Evolutionary conservation across 2,888 invertebrate genomes (phyloP).

Genomic region (Glyphotaelius pellucidus): DNA sequence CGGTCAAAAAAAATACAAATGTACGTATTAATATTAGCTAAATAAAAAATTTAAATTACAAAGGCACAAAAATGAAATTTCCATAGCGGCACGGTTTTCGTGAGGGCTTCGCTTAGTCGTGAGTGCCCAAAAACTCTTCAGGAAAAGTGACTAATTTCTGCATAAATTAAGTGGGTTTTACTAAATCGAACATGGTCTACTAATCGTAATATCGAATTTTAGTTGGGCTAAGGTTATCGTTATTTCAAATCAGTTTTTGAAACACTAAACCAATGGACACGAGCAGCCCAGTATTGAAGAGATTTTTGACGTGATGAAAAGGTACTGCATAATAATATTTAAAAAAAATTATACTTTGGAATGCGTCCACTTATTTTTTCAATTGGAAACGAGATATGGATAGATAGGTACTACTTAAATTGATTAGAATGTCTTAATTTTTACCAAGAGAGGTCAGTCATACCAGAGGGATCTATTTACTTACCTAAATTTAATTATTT

Average conservation of each 20-base stretch:
- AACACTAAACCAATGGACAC: neutral
- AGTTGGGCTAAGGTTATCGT: neutral
- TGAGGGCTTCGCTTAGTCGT: neutral
- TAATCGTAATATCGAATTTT: neutral
- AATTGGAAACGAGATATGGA: too few species aligned
- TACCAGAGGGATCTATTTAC: too few species aligned
- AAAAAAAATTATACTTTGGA: neutral
- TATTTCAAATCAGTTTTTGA: neutral
- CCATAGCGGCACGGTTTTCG: neutral
- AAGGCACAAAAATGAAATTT: neutral
- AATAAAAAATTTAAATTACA: neutral
- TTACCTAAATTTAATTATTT: too few species aligned
- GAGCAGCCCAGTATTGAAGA: neutral
- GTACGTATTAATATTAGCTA: neutral
- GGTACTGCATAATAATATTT: neutral
- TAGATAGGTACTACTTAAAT: neutral
- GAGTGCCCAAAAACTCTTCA: neutral
- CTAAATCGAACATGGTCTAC: neutral
- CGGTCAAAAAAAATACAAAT: neutral
- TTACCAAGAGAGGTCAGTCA: neutral
- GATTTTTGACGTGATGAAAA: too few species aligned
- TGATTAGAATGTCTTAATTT: neutral
- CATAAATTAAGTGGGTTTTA: neutral
- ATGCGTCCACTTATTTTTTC: neutral
- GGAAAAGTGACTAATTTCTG: neutral